Conservation (phyloP, 2,797 vertebrate genomes). For the Smutsia gigantea region DNA sequence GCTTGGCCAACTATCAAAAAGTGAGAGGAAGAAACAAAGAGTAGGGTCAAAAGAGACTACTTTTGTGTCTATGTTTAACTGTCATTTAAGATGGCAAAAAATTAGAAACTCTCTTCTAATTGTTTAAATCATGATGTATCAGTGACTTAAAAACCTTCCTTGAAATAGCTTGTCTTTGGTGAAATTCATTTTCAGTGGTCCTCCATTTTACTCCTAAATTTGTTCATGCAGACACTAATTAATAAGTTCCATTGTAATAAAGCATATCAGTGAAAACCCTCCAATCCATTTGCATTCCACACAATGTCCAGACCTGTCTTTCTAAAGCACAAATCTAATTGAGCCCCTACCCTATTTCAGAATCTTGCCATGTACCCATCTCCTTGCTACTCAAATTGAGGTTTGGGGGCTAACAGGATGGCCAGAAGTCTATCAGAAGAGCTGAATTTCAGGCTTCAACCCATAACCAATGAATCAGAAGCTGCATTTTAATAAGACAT, state of each 20-base stretch:
- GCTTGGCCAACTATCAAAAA: background rate
- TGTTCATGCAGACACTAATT: background rate
- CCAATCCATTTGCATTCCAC: background rate
- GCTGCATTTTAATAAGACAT: background rate
- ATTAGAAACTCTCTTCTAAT: background rate
- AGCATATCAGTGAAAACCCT: background rate
- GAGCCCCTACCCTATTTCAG: background rate
- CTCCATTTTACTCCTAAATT: background rate
- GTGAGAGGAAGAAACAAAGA: background rate
- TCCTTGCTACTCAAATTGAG: background rate
- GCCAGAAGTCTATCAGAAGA: background rate
- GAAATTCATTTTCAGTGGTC: background rate
- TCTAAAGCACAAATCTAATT: background rate
- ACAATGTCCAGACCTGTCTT: background rate
- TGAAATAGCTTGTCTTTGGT: background rate
- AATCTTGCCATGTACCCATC: background rate
- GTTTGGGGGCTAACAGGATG: background rate
- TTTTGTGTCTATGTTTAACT: background rate
- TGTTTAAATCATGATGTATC: background rate
- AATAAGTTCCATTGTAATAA: background rate
- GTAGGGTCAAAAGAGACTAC: background rate
- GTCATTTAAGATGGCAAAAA: background rate
- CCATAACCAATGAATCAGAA: background rate
- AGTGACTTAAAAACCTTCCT: background rate
- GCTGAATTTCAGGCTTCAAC: background rate